Evolutionary conservation across 2,888 invertebrate species (phyloP).

Genomic region (Cephus runcator): DNA sequence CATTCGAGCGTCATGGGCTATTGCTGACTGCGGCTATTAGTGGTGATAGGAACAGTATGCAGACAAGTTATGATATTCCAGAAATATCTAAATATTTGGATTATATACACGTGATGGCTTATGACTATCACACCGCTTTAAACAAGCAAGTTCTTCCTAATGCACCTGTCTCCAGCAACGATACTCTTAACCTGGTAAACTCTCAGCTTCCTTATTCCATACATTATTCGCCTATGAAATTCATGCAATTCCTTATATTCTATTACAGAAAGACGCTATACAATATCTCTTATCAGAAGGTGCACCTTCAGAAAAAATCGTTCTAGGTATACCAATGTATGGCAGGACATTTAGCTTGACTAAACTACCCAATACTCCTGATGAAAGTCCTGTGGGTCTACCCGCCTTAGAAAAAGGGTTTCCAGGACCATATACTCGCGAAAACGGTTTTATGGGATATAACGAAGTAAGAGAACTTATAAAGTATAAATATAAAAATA

Average conservation of each 20-base stretch:
- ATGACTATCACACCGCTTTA: slow-evolving; percentile 91
- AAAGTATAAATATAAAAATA: neutral
- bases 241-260: neutral
- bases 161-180: slow-evolving; percentile 75
- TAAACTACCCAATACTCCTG: slow-evolving; percentile 27
- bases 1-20: slow-evolving; percentile 75
- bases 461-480: slow-evolving; percentile 74
- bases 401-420: slow-evolving; percentile 73
- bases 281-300: slow-evolving; percentile 3
- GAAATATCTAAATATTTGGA: slow-evolving; percentile 70
- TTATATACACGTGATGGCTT: slow-evolving; percentile 86
- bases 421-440: slow-evolving; percentile 80
- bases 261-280: neutral
- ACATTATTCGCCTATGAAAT: neutral
- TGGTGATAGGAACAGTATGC: slow-evolving; percentile 80
- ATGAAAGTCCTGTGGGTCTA: slow-evolving; percentile 66
- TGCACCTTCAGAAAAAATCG: slow-evolving; percentile 80
- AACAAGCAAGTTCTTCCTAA: slow-evolving; percentile 81
- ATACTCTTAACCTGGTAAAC: slow-evolving; percentile 44
- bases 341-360: slow-evolving; percentile 80
- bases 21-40: slow-evolving; percentile 86
- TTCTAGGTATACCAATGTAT: slow-evolving; percentile 85
- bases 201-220: neutral
- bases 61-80: slow-evolving; percentile 80
- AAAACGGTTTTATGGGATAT: slow-evolving; percentile 88